A percentile compares a stretch with the other conserved stretches of the same genome.
Evolutionary conservation across 2,113 vertebrate species (phyloP).

Genomic region (Onychostruthus taczanowskii): DNA sequence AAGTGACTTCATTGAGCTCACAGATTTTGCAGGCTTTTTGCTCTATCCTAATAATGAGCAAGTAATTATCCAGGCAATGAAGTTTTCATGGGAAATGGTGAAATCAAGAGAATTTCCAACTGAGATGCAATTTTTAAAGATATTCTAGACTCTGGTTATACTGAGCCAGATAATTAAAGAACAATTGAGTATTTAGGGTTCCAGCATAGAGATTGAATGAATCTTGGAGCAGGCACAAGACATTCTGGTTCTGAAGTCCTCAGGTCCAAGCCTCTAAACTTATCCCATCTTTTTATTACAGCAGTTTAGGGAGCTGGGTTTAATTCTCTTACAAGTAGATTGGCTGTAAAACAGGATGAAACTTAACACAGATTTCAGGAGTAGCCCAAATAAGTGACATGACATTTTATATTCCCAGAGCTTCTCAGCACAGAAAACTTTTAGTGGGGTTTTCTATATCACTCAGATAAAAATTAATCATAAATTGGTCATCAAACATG

Average conservation of each 20-base stretch:
- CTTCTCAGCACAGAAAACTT: background rate
- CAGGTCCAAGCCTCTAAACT: background rate
- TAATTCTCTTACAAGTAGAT: background rate
- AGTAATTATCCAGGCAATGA: background rate
- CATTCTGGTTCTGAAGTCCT: background rate
- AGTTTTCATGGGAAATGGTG: background rate
- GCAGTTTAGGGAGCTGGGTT: background rate
- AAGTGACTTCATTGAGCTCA: background rate
- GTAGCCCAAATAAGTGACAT: background rate
- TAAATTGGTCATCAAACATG: background rate
- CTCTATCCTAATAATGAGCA: background rate
- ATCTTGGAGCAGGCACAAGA: background rate
- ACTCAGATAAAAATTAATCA: background rate
- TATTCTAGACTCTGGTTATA: background rate
- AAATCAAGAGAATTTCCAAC: slow-evolving; percentile 9
- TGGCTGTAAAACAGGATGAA: background rate
- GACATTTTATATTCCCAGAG: background rate
- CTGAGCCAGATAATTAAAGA: background rate
- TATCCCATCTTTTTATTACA: background rate
- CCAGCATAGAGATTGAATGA: background rate
- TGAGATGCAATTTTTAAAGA: background rate
- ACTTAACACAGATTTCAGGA: background rate
- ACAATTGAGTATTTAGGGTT: background rate
- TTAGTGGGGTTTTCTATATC: background rate
- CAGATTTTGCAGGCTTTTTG: background rate